Conservation (phyloP, 2,797 vertebrate species). For the Synaphobranchus kaupii region DNA sequence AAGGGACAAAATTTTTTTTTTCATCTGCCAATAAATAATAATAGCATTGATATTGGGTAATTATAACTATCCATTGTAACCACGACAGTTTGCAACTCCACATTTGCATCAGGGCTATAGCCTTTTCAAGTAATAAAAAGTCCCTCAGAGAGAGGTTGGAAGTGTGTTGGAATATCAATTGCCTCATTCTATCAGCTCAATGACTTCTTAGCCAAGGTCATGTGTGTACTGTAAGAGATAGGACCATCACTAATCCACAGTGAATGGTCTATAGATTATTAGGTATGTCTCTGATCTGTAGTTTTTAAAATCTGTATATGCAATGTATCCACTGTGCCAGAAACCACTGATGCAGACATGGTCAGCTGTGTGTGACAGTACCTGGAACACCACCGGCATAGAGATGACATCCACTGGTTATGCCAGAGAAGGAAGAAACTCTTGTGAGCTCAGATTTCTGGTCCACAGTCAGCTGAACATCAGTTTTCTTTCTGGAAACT, state of each 20-base stretch:
- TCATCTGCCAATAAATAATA: background rate
- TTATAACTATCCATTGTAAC: background rate
- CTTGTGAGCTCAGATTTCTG: constrained; percentile 43
- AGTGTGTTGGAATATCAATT: background rate
- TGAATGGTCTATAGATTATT: background rate
- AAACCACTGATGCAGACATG: background rate
- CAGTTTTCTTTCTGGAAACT: constrained; percentile 57
- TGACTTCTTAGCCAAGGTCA: background rate
- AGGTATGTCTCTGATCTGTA: background rate
- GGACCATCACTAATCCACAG: background rate
- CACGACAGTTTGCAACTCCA: constrained; percentile 12
- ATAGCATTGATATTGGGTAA: background rate
- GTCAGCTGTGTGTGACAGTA: constrained; percentile 50
- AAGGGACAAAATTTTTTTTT: background rate
- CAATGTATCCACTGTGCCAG: background rate
- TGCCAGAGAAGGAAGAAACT: constrained; percentile 33
- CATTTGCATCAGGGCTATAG: background rate
- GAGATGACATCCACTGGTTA: constrained; percentile 54
- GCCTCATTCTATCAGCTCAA: background rate
- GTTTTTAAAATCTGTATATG: background rate
- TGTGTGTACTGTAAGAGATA: too few species aligned
- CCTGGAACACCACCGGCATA: constrained; percentile 81
- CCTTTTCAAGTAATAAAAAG: background rate
- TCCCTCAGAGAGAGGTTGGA: background rate
- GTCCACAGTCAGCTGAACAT: constrained; percentile 52